Conservation (phyloP, 1,140 invertebrate genomes). For the Achroia grisella region DNA sequence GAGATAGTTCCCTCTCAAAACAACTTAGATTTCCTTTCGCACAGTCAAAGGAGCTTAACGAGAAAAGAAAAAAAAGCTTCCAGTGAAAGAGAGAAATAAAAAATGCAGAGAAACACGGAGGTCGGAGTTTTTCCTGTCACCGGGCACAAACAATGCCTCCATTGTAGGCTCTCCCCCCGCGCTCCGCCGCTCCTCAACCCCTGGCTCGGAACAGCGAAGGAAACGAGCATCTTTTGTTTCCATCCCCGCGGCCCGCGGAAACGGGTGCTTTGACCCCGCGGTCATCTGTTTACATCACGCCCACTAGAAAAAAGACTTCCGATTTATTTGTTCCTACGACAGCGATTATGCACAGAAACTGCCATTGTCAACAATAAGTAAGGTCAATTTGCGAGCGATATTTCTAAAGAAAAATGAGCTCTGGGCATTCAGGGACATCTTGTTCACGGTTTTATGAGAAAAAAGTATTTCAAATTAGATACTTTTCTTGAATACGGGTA, state of each 20-base stretch:
- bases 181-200: constrained; percentile 23
- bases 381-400: too few species aligned
- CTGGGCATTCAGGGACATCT: too few species aligned
- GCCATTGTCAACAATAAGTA: too few species aligned
- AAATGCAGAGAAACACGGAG: constrained; percentile 72
- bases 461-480: too few species aligned
- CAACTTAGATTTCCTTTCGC: constrained; percentile 51
- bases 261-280: constrained; percentile 60
- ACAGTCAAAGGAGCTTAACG: constrained; percentile 58
- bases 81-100: constrained; percentile 60
- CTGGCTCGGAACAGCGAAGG: constrained; percentile 39
- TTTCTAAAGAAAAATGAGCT: too few species aligned
- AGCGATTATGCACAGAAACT: background rate
- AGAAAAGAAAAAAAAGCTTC: constrained; percentile 40
- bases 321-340: constrained; percentile 23
- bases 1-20: constrained; percentile 28
- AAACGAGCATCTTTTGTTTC: constrained; percentile 72
- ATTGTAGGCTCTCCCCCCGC: constrained; percentile 42
- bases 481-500: too few species aligned
- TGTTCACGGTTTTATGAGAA: too few species aligned
- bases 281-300: constrained; percentile 67
- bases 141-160: constrained; percentile 68
- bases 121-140: constrained; percentile 72
- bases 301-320: constrained; percentile 41
- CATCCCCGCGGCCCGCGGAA: constrained; percentile 41